These are phyloP conservation scores for Pseudomugil tenellus DNA, from an alignment of 2,797 vertebrate species.

Conservation along the genomic window DNA sequence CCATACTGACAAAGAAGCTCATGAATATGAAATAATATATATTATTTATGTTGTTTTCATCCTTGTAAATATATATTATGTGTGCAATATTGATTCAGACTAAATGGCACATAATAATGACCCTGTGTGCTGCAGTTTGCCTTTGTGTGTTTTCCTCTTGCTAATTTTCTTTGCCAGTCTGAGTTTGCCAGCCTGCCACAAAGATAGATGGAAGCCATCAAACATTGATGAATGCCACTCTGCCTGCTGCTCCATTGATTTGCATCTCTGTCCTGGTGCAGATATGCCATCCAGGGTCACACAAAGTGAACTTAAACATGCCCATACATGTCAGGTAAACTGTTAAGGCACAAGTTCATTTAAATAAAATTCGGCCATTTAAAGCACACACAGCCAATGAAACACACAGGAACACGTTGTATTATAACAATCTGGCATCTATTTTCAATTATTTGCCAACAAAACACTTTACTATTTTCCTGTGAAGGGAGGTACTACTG, in stretches of 20 bases:
- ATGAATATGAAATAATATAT: conserved; percentile 37
- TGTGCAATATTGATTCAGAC: conserved; percentile 45
- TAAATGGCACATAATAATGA: conserved; percentile 37
- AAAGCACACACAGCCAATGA: background rate
- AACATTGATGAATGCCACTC: conserved; percentile 78
- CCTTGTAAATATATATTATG: conserved; percentile 40
- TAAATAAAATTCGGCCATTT: conserved; percentile 21
- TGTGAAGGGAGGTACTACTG: conserved; percentile 22
- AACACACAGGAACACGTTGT: conserved; percentile 22
- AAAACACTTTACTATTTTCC: conserved; percentile 50
- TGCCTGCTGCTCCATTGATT: conserved; percentile 64
- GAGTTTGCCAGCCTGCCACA: conserved; percentile 41
- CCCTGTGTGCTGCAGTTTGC: conserved; percentile 9
- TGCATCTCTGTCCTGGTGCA: conserved; percentile 59
- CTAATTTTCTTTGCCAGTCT: conserved; percentile 23
- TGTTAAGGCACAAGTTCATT: conserved; percentile 12
- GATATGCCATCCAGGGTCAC: conserved; percentile 51
- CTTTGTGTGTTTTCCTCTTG: conserved; percentile 22
- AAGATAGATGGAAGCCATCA: conserved; percentile 66
- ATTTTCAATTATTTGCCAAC: conserved; percentile 56
- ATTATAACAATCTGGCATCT: conserved; percentile 36
- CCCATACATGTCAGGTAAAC: conserved; percentile 40
- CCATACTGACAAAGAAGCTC: conserved; percentile 4
- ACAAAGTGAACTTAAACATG: conserved; percentile 29
- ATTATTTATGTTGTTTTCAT: conserved; percentile 30